Base-by-base conservation (phyloP, 2,113 vertebrate genomes). In the Phyllostomus discolor region DNA sequence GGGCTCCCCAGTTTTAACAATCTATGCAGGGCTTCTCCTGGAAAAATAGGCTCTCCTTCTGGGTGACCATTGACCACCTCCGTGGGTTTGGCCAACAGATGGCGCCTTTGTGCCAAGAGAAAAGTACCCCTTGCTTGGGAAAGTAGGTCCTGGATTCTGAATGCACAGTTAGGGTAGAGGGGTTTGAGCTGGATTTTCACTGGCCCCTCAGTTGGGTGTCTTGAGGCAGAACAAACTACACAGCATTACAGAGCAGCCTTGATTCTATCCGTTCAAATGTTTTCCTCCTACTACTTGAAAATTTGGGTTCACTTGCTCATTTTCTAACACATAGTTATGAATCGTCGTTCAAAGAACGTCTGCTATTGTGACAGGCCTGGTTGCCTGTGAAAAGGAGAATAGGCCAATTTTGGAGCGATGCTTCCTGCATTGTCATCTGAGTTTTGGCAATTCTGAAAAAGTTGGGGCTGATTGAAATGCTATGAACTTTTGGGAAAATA, bases 151-250 rank as follows among this genome's bases (percentile, higher is more conserved):
- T 31, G 15, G 43, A 10, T 43, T 15, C 22, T 1, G 12, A 10
- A 5, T 10, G 4, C 10, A 0, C 0, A 4, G 1, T 50, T 4
- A 26, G 33, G 20, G 33, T 20, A 3, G 0, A 41, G 24, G 5
- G 6, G 2, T 4, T 22, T 12, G 38, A 33, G 14, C 2, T 48
- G 31, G 14, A 62, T n/a, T 72, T 69, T n/a, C 14, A 4, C 19
- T 59, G 41, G 35, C 5, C 28, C 16, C 0, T 19, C 35, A n/a
- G 24, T 28, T 22, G 19, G 11, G 5, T 16, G 4, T 33, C 43
- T 73, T 84, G 9, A 10, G 26, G 38, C 22, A 78, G 81, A 88
- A 24, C 38, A 22, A 57, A 70, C 7, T 4, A 14, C 20, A 50
- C 2, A 16, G 5, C 43, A 1, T 48, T 10, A 35, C 43, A 24